Base-by-base conservation (phyloP, 2,888 invertebrate genomes). In the Ecliptopera silaceata region DNA sequence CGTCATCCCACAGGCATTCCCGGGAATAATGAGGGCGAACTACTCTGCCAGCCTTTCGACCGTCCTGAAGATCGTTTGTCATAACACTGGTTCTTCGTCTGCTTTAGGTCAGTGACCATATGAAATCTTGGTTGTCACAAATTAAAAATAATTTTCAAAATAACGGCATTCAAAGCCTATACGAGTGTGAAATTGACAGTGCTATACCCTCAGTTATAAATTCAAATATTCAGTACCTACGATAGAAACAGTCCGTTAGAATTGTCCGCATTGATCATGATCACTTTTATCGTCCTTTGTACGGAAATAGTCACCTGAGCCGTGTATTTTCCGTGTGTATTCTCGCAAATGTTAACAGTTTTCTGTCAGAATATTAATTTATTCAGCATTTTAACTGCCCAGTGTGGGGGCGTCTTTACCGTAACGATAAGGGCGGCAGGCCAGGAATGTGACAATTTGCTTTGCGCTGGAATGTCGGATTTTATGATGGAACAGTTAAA, bases 1-100 rank as follows among this genome's bases (percentile, higher is more conserved):
- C 63, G 63, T 63, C 61, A 63, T 51, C 36, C 31, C 6, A 31
- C 53, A 11, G 41, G 22, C 38, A 43, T 61, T 34, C 57, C 53
- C 47, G 43, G 44, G 29, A 46, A 43, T 26, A 52, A 59, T 44
- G 48, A 53, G 56, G 52, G 22, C 54, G 42, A 39, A 43, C 5
- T 11, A 29, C 20, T 26, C 22, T 42, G 18, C n/a, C n/a, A n/a
- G n/a, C 39, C 1, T 18, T 39, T 15, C n/a, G 39, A 38, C 10
- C 38, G 11, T 17, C 17, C 17, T 38, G 11, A 15, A 17, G 13
- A 13, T 34, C 13, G 36, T 10, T 36, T 36, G 36, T 36, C 36
- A 36, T 36, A 36, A 36, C 36, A 36, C 36, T 36, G 36, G 36
- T 36, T 36, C 15, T 26, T 26, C 13, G 32, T 32, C 34, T 29